phyloP scores from a whole-genome alignment of 2,113 vertebrate genomes.

The Thamnophis sirtalis region DNA sequence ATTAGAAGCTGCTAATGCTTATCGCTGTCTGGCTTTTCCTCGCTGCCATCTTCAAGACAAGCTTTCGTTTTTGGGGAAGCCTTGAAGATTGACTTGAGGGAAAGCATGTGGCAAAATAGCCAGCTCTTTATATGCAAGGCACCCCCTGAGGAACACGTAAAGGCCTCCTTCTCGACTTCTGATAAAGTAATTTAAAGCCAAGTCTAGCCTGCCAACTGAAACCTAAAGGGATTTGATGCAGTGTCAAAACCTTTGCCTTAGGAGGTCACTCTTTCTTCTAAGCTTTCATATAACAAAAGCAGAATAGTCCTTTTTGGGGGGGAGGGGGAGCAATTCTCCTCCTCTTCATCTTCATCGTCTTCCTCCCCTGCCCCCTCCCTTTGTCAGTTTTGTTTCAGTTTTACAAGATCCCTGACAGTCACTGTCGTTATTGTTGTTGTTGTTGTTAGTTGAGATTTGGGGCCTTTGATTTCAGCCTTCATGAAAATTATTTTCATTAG shows the following conservation, averaged over 20 bases:
- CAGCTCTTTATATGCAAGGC: constrained; percentile 73
- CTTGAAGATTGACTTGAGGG: constrained; percentile 83
- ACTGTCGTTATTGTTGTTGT: constrained; percentile 18
- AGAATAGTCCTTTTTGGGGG: constrained; percentile 36
- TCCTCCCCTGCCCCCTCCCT: background rate
- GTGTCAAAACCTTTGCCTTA: constrained; percentile 96
- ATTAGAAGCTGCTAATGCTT: fast-evolving
- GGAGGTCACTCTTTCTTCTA: constrained; percentile 88
- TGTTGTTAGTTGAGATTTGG: constrained; percentile 67
- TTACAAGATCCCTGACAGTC: constrained; percentile 79
- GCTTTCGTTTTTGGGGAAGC: constrained; percentile 76
- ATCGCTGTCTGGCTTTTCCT: background rate
- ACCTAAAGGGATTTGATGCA: constrained; percentile 97
- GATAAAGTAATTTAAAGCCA: constrained; percentile 89
- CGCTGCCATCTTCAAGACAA: constrained; percentile 33
- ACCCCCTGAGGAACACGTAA: constrained; percentile 79
- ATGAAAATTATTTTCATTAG: constrained; percentile 93
- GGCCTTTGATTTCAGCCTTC: constrained; percentile 77
- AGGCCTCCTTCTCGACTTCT: constrained; percentile 80
- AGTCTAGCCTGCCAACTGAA: constrained; percentile 84
- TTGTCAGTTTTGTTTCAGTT: constrained; percentile 40
- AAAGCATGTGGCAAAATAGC: constrained; percentile 72
- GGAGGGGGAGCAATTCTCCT: background rate
- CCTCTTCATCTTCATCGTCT: background rate
- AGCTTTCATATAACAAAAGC: constrained; percentile 87